Base-by-base conservation (phyloP, 2,797 vertebrate species). In the Sebastes ruberrimus region DNA sequence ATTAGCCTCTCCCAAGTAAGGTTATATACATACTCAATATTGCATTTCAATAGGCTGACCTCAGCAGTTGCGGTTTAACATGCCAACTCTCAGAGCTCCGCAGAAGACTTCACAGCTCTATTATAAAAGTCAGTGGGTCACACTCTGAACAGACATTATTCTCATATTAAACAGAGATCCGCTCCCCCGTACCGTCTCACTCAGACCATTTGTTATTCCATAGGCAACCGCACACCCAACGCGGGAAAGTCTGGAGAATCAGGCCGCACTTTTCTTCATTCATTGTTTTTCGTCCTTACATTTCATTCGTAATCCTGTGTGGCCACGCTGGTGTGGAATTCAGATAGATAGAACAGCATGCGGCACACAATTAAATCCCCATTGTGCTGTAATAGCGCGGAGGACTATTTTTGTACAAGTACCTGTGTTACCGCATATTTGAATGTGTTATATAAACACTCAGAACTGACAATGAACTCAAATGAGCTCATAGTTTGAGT, bases 21-120 rank as follows among this genome's bases (percentile, higher is more conserved):
- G 93, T 95, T 93, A 94, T 89, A 93, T 89, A 90, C 88, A 94
- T 88, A 92, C 90, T 93, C 82, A 93, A 91, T 91, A 90, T 86
- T 91, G 86, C 90, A 93, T 94, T 92, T 87, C 91, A 93, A 88
- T 84, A 59, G 83, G 82, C 86, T 94, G 91, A 95, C 90, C 92
- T 90, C 73, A 63, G 88, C 78, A 59, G 76, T 71, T 85, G 89
- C 46, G 68, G 85, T 92, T 93, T 88, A 90, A 89, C 90, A 71
- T 70, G 65, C 28, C 75, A 79, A 73, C 83, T 81, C 90, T 85
- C 88, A 55, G 71, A 79, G 88, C 79, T 76, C 64, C 14, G 23
- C 74, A 20, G 81, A 87, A 79, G 88, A 79, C 91, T 86, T 88
- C 79, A 85, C 83, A 82, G 67, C 82, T 90, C 80, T 80, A 93